These are phyloP conservation scores for Epinotia ramella DNA, from an alignment of 2,888 invertebrate species.

Conservation along the genomic window DNA sequence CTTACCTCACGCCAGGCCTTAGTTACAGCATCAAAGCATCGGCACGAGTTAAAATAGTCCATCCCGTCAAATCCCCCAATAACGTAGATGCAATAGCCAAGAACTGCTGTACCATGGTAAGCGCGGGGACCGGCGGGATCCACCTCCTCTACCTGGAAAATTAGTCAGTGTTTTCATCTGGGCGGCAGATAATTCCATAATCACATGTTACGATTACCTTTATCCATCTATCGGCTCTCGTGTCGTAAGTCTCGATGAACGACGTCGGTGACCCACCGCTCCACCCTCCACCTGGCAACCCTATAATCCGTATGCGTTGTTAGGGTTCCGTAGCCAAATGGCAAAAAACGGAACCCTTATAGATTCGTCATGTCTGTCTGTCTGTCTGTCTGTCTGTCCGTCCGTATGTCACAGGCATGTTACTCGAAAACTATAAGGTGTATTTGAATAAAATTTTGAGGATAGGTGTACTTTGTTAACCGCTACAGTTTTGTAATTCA, in stretches of 20 bases:
- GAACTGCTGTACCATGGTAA: slow-evolving; percentile 96
- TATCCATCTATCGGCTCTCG: slow-evolving; percentile 95
- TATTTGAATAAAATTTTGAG: no score
- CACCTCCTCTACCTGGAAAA: slow-evolving; percentile 87
- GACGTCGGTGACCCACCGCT: slow-evolving; percentile 90
- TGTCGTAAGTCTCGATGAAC: slow-evolving; percentile 95
- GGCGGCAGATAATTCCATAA: neutral
- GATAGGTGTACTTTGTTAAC: no score
- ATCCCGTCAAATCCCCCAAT: slow-evolving; percentile 97
- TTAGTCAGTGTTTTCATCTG: neutral
- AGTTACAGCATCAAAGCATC: slow-evolving; percentile 93
- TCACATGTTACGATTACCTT: slow-evolving; percentile 73
- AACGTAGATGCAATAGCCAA: slow-evolving; percentile 93
- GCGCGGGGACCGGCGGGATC: slow-evolving; percentile 94
- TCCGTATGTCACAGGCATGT: no score
- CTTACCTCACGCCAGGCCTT: slow-evolving; percentile 93
- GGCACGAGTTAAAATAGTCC: slow-evolving; percentile 94
- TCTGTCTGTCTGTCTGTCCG: no score
- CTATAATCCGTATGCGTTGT: no score
- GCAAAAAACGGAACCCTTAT: no score
- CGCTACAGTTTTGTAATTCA: no score
- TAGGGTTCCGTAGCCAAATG: no score
- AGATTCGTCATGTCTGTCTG: no score
- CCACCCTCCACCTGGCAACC: slow-evolving; percentile 82
- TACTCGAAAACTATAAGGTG: no score